Conservation (phyloP, 2,113 vertebrate genomes). For the Hepsetus odoe region DNA sequence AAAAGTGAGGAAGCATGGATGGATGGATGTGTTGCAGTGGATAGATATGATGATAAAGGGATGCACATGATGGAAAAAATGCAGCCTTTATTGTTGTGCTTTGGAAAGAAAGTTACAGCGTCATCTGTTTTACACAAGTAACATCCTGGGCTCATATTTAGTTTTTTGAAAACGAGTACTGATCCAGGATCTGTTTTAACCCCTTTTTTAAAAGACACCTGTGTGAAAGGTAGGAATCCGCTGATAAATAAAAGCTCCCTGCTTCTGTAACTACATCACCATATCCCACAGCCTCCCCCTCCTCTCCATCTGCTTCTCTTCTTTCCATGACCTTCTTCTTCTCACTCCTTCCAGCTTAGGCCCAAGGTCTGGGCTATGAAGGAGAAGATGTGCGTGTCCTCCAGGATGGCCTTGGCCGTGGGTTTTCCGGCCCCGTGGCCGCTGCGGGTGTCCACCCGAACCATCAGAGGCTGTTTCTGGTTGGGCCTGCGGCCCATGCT, state of each 20-base stretch:
- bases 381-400: constrained; percentile 73
- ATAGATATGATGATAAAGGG: not conserved
- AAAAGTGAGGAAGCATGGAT: no score
- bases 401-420: constrained; percentile 77
- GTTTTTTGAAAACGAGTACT: not conserved
- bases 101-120: not conserved
- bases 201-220: not conserved
- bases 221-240: not conserved
- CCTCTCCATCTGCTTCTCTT: constrained; percentile 32
- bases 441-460: constrained; percentile 75
- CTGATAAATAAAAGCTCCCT: not conserved
- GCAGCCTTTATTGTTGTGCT: not conserved
- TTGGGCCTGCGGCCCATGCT: constrained; percentile 57
- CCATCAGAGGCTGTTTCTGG: constrained; percentile 72
- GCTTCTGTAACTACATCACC: not conserved
- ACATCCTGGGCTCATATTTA: no score
- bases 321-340: constrained; percentile 5
- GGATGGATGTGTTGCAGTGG: no score
- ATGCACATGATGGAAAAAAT: not conserved
- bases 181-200: not conserved
- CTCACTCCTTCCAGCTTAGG: constrained; percentile 72
- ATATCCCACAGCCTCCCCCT: constrained; percentile 33
- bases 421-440: constrained; percentile 79
- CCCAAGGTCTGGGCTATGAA: constrained; percentile 74
- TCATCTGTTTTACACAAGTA: no score